Conservation (phyloP, 2,888 invertebrate species). For the Xestia rhomboidea region DNA sequence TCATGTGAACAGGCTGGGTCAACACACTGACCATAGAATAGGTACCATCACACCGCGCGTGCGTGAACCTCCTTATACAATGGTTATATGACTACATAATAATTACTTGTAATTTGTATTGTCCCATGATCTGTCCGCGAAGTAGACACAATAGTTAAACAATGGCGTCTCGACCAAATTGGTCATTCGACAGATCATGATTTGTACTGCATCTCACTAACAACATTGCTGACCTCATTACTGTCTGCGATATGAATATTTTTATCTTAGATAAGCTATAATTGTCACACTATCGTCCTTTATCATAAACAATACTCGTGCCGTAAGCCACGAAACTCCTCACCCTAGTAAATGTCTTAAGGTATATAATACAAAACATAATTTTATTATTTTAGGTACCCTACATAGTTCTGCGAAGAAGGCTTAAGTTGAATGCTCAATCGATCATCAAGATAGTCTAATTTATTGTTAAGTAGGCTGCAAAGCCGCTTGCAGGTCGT, state of each 20-base stretch:
- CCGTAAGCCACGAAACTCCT: conserved; percentile 1
- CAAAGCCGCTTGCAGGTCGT: conserved; percentile 47
- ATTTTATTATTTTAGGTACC: conserved; percentile 12
- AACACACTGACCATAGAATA: conserved; percentile 1
- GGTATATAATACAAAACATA: background rate
- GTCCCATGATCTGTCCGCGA: too few species aligned
- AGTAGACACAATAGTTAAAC: too few species aligned
- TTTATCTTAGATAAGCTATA: conserved; percentile 56
- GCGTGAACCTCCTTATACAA: conserved; percentile 2
- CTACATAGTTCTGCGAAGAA: conserved; percentile 15
- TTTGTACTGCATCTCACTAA: conserved; percentile 27
- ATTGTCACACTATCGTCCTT: conserved; percentile 33
- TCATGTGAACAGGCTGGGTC: conserved; percentile 23
- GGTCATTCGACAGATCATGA: too few species aligned
- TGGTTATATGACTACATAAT: background rate
- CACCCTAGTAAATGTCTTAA: conserved; percentile 4
- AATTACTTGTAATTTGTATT: conserved; percentile 15
- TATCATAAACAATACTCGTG: conserved; percentile 23
- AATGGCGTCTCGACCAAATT: too few species aligned
- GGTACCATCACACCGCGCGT: background rate
- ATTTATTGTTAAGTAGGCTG: conserved; percentile 47
- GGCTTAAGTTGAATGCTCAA: conserved; percentile 31
- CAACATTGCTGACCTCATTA: conserved; percentile 50
- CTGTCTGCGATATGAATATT: conserved; percentile 40
- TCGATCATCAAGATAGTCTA: conserved; percentile 61